Conservation (phyloP, 2,888 invertebrate genomes). For the Oasisia sp. region DNA sequence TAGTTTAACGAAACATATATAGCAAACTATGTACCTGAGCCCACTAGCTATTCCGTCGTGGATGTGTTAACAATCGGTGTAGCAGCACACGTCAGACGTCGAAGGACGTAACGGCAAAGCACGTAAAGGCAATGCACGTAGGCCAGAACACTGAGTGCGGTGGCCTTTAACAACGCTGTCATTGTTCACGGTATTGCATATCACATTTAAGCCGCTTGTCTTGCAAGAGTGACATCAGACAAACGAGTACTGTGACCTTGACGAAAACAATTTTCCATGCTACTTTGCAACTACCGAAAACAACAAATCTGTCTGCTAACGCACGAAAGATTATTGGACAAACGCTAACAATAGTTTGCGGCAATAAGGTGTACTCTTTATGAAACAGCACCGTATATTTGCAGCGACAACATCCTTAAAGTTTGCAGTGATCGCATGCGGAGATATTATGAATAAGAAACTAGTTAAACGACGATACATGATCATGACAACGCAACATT, state of each 20-base stretch:
- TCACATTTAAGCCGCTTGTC: not conserved
- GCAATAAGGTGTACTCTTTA: not conserved
- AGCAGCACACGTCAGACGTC: too few relatives aligned
- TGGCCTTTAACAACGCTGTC: not conserved
- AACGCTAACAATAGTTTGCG: not conserved
- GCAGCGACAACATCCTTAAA: not conserved
- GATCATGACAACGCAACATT: not conserved
- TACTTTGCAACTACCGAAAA: not conserved
- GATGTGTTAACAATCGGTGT: not conserved
- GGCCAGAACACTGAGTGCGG: not conserved
- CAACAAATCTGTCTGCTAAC: not conserved
- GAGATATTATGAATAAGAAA: not conserved
- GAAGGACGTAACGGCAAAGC: not conserved
- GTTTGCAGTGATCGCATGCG: not conserved
- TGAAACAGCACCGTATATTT: not conserved
- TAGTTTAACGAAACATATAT: not conserved
- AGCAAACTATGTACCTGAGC: not conserved
- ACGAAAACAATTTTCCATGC: not conserved
- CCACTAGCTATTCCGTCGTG: not conserved
- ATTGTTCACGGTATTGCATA: not conserved
- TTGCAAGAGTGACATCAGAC: not conserved
- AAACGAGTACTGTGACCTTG: not conserved
- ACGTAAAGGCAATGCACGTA: not conserved
- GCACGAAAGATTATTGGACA: not conserved
- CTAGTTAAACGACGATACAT: not conserved